phyloP scores from a whole-genome alignment of 2,888 invertebrate genomes.

The Eristalinus sepulchralis region DNA sequence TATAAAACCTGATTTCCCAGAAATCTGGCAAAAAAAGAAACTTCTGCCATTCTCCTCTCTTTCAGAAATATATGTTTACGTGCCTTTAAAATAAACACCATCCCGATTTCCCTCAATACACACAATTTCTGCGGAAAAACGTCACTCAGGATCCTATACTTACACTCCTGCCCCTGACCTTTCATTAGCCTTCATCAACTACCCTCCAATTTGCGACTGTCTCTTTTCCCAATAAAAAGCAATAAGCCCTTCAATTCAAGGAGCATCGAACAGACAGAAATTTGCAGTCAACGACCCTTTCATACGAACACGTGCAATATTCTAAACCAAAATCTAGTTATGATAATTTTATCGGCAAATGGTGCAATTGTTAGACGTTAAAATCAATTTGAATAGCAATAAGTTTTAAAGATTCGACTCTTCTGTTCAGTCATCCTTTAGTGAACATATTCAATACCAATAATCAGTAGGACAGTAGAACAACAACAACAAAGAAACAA shows the following conservation, averaged over 20 bases:
- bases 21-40: no score
- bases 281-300: neutral
- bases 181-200: neutral
- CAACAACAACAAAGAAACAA: no score
- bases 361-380: slow-evolving; percentile 30
- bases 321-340: neutral
- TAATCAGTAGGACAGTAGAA: neutral
- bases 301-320: neutral
- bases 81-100: no score
- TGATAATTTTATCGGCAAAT: slow-evolving; percentile 9
- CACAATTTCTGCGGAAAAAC: neutral
- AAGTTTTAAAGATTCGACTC: neutral
- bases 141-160: neutral
- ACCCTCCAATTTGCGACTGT: neutral
- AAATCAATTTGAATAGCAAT: slow-evolving; percentile 21
- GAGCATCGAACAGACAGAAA: neutral
- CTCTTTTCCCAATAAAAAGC: neutral
- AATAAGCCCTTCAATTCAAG: neutral
- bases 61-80: no score
- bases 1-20: no score
- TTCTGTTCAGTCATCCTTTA: neutral
- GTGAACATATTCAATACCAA: neutral
- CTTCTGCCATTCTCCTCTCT: no score
- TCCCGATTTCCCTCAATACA: neutral
- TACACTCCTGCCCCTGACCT: neutral